Conservation (phyloP, 2,113 vertebrate genomes). For the Osmerus eperlanus region DNA sequence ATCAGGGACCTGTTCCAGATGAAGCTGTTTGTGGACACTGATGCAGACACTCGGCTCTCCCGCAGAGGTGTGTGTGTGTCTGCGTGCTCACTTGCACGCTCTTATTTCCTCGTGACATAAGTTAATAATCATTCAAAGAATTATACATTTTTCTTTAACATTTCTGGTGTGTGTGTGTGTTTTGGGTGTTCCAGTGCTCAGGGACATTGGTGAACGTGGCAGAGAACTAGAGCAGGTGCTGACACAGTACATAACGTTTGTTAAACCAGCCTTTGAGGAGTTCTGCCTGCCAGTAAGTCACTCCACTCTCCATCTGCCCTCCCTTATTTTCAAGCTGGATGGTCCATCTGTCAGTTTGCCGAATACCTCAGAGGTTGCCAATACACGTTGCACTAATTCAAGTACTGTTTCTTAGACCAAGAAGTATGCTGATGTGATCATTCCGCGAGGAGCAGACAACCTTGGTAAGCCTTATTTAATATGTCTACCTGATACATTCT, state of each 20-base stretch:
- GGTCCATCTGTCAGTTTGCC: not conserved
- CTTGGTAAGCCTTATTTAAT: constrained; percentile 76
- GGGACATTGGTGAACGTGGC: constrained; percentile 90
- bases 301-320: not conserved
- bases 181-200: constrained; percentile 74
- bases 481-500: not conserved
- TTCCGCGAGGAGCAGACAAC: constrained; percentile 94
- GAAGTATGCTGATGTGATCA: constrained; percentile 97
- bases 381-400: not conserved
- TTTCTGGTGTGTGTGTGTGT: not conserved
- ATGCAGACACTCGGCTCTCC: constrained; percentile 92
- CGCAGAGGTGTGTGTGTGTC: constrained; percentile 81
- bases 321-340: not conserved
- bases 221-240: constrained; percentile 93
- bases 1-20: constrained; percentile 96
- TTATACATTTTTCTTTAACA: not conserved
- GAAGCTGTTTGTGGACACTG: constrained; percentile 97
- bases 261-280: constrained; percentile 97
- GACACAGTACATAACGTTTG: constrained; percentile 93
- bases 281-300: constrained; percentile 95
- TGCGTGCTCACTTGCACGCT: not conserved
- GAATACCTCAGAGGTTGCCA: not conserved
- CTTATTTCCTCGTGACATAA: too few species aligned
- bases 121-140: not conserved
- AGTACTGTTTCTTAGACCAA: constrained; percentile 79